Evolutionary conservation across 2,888 invertebrate genomes (phyloP), one percentile per base, ranked within the genome.

Genomic region (Catocala fraxini): DNA sequence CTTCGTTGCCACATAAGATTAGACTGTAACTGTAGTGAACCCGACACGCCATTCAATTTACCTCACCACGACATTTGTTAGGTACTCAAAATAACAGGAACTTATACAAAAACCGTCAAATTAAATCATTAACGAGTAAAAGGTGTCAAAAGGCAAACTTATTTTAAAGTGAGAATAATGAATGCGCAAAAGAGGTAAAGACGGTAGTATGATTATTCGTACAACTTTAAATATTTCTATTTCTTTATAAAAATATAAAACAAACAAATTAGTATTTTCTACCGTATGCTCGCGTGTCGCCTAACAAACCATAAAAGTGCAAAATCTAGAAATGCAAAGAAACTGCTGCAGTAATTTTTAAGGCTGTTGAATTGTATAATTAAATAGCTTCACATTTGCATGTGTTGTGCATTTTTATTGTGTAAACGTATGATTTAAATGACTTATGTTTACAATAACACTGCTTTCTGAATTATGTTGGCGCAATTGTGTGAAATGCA

Each of bases 341-440:
- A 64, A 67, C 13, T 59, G 47, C 65, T 49, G 70, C 70, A 70
- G 63, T 74, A 72, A 72, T 74, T 75, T 72, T 72, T 72, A 68
- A 72, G 55, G 59, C 53, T 65, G 73, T 74, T 75, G 69, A 70
- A 63, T 75, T 70, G 65, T 65, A 58, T 75, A 68, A 74, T 75
- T 68, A 75, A 65, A 75, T 65, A 65, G 59, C 60, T 62, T 54
- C 39, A 53, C 42, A 70, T 68, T 75, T 65, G 62, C 75, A 74
- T 72, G 63, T 68, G 63, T 72, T 48, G 63, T 51, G 56, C 60
- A 70, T 54, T 71, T 70, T 64, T 70, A 72, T 62, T 70, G 59
- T 54, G 25, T 33, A 53, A 52, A 53, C n/a, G 35, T 56, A 54
- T 61, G 12, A 49, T 42, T 41, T 51, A 35, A 51, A 12, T 46